Evolutionary conservation across 2,888 invertebrate species (phyloP).

Genomic region (Drosophila subquinaria): DNA sequence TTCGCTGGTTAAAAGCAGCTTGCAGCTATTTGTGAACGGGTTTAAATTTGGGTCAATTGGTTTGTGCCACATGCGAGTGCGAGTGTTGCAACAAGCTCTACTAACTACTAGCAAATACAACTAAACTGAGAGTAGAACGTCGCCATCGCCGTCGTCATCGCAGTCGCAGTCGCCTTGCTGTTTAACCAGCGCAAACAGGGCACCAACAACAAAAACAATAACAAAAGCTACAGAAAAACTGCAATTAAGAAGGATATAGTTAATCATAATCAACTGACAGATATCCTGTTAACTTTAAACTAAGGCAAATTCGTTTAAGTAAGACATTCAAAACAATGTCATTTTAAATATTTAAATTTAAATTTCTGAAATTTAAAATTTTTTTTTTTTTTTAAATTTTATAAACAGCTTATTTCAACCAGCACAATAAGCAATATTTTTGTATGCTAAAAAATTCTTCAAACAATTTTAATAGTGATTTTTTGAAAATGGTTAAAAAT

Average conservation of each 20-base stretch:
- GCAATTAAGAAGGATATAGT: neutral
- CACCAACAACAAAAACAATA: constrained; percentile 32
- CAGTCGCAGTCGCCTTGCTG: constrained; percentile 26
- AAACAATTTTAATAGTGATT: no score
- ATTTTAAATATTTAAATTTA: no score
- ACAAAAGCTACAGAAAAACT: constrained; percentile 25
- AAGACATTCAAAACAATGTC: neutral
- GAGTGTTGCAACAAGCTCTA: constrained; percentile 32
- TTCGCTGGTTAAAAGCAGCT: constrained; percentile 61
- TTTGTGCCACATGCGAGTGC: constrained; percentile 63
- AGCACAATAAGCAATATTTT: no score
- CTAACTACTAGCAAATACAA: constrained; percentile 27
- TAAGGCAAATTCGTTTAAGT: no score
- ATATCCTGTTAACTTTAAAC: constrained; percentile 9
- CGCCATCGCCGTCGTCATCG: neutral
- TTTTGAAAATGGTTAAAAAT: no score
- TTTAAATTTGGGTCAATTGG: constrained; percentile 82
- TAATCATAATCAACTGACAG: constrained; percentile 5
- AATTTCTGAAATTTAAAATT: no score
- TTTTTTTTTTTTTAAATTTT: no score
- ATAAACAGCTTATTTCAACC: no score
- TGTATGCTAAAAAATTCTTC: no score
- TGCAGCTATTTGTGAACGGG: constrained; percentile 74
- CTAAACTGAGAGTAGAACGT: constrained; percentile 39
- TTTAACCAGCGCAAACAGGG: constrained; percentile 38